phyloP scores from a whole-genome alignment of 1,140 invertebrate genomes.

The Calephelis virginiensis region DNA sequence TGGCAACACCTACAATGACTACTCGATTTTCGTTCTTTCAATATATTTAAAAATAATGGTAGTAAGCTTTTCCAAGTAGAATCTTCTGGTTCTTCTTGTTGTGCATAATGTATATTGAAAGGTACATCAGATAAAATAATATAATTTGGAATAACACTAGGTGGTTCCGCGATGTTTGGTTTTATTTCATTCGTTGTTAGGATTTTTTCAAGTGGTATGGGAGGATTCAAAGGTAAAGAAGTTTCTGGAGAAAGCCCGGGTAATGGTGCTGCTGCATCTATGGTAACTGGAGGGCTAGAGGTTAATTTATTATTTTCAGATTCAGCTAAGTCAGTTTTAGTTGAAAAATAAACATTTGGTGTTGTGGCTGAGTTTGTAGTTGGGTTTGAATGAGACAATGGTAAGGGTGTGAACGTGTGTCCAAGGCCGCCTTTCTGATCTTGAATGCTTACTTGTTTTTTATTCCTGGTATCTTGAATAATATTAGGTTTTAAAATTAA shows the following conservation, averaged over 20 bases:
- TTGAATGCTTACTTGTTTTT: background rate
- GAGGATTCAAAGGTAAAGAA: background rate
- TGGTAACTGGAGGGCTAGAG: background rate
- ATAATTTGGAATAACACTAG: background rate
- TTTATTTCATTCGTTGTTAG: background rate
- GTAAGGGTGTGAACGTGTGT: background rate
- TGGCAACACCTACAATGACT: slow-evolving; percentile 32
- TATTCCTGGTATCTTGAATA: background rate
- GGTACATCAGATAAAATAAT: slow-evolving; percentile 3
- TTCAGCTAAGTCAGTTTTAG: background rate
- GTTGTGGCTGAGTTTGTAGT: background rate
- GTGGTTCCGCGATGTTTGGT: background rate
- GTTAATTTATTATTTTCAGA: background rate
- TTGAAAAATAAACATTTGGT: background rate
- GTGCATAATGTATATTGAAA: slow-evolving; percentile 16
- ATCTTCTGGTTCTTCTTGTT: slow-evolving; percentile 32
- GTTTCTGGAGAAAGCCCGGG: background rate
- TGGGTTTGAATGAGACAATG: background rate
- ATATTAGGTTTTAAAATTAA: background rate
- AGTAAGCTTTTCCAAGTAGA: slow-evolving; percentile 47
- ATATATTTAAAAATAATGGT: slow-evolving; percentile 50
- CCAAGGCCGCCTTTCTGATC: background rate
- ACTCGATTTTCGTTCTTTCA: slow-evolving; percentile 43
- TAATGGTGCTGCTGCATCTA: background rate
- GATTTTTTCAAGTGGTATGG: background rate